Evolutionary conservation across 2,797 vertebrate genomes (phyloP).

Genomic region (Gymnocypris eckloni): DNA sequence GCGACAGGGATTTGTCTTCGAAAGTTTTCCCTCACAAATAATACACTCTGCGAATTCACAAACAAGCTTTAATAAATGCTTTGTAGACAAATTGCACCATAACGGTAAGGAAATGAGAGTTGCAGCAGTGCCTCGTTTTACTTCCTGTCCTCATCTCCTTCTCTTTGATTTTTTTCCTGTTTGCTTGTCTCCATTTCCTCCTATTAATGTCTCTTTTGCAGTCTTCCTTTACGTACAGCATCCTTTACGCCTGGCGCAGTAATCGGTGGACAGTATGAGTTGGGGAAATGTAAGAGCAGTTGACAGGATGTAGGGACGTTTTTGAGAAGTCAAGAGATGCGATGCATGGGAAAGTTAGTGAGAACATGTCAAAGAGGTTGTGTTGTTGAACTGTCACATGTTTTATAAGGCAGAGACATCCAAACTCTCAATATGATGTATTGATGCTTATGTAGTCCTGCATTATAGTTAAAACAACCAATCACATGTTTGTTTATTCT

Average conservation of each 20-base stretch:
- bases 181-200: conserved; percentile 25
- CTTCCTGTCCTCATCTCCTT: conserved; percentile 34
- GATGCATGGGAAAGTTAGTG: not conserved
- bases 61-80: conserved; percentile 37
- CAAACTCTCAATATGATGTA: not conserved
- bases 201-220: conserved; percentile 1
- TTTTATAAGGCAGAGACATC: not conserved
- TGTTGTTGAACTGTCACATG: not conserved
- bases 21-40: conserved; percentile 31
- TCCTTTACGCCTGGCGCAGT: not conserved
- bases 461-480: not conserved
- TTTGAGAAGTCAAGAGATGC: not conserved
- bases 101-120: conserved; percentile 41
- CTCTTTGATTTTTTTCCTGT: not conserved
- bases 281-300: conserved; percentile 4
- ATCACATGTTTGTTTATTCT: not conserved
- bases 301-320: not conserved
- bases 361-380: not conserved
- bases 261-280: conserved; percentile 3
- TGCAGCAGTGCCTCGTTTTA: conserved; percentile 13
- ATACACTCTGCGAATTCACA: conserved; percentile 12
- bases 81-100: conserved; percentile 40
- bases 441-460: not conserved
- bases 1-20: conserved; percentile 36
- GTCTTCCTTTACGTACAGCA: not conserved